Evolutionary conservation across 2,888 invertebrate genomes (phyloP).

Genomic region (Apamea crenata): DNA sequence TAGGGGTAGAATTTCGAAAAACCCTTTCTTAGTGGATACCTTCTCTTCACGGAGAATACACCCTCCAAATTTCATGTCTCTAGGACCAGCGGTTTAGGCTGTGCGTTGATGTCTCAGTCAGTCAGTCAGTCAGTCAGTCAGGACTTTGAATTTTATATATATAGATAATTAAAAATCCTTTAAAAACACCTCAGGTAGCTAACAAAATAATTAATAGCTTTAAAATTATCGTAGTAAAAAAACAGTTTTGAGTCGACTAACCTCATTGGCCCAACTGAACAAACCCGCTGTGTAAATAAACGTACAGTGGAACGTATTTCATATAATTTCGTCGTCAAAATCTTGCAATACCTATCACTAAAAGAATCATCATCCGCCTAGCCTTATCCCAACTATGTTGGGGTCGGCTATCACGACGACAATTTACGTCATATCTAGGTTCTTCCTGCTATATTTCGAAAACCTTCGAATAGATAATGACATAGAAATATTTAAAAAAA

Average conservation of each 20-base stretch:
- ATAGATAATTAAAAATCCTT: slow-evolving; percentile 12
- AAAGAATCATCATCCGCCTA: no score
- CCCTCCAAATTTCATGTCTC: no score
- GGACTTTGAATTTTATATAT: no score
- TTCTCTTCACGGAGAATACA: no score
- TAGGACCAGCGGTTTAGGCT: no score
- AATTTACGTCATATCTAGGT: background rate
- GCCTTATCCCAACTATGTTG: no score
- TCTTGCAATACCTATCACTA: slow-evolving; percentile 7
- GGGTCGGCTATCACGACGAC: no score
- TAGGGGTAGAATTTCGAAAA: no score
- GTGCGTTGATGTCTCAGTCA: no score
- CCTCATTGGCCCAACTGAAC: slow-evolving; percentile 31
- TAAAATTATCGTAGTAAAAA: background rate
- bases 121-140: no score
- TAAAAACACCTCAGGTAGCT: slow-evolving; percentile 17
- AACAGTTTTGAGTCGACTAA: slow-evolving; percentile 19
- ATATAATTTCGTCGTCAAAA: slow-evolving; percentile 8
- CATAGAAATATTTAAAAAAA: no score
- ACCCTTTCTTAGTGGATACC: no score
- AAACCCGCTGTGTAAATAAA: slow-evolving; percentile 38
- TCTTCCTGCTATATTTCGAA: background rate
- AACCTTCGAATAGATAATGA: background rate
- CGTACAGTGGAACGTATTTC: slow-evolving; percentile 7
- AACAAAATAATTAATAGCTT: slow-evolving; percentile 14